Percentiles rank a stretch among this genome's conserved stretches.
These are phyloP conservation scores for Tetrao urogallus DNA, from an alignment of 2,113 vertebrate genomes.

Conservation along the genomic window DNA sequence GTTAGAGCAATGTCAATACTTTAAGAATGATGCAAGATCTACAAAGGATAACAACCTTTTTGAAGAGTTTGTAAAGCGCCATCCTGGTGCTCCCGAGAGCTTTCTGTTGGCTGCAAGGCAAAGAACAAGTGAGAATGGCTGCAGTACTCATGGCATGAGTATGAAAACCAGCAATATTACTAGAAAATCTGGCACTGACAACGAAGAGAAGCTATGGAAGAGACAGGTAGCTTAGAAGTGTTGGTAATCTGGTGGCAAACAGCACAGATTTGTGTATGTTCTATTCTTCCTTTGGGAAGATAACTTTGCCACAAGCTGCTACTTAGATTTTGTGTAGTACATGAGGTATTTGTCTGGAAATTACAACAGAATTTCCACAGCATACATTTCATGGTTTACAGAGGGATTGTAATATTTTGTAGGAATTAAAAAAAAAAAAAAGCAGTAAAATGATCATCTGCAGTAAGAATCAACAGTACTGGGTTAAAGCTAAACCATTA, in stretches of 20 bases:
- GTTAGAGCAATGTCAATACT: not conserved
- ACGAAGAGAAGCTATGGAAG: not conserved
- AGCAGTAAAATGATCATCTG: not conserved
- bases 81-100: not conserved
- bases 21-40: not conserved
- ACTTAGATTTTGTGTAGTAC: not conserved
- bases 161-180: not conserved
- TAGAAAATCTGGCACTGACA: accelerated
- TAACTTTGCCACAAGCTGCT: not conserved
- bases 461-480: not conserved
- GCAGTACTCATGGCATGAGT: not conserved
- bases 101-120: not conserved
- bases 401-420: accelerated
- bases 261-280: not conserved
- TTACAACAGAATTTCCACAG: not conserved
- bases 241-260: not conserved
- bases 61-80: not conserved
- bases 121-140: not conserved
- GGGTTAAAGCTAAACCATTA: not conserved
- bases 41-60: not conserved
- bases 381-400: not conserved
- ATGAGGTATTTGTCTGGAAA: not conserved
- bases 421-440: not conserved
- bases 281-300: not conserved
- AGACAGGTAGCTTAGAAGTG: not conserved